phyloP scores from a whole-genome alignment of 1,140 invertebrate genomes.

The Armadillidium nasatum region DNA sequence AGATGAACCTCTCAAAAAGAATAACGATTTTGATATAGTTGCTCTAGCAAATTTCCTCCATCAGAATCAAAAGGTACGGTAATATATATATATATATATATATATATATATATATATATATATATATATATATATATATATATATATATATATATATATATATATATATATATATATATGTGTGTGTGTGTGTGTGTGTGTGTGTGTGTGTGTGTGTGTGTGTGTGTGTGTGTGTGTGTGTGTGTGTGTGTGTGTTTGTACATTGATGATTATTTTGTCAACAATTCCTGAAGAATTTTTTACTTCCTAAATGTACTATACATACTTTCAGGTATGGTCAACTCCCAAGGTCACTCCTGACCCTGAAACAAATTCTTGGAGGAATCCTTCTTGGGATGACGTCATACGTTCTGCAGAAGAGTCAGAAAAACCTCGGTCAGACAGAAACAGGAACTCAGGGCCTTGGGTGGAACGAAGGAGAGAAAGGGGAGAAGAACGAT shows the following conservation, averaged over 20 bases:
- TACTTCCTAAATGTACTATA: too few relatives aligned
- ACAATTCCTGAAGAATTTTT: too few relatives aligned
- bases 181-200: too few relatives aligned
- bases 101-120: too few relatives aligned
- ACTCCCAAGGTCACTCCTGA: constrained; percentile 14
- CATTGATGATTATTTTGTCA: too few relatives aligned
- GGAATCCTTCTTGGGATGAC: not conserved
- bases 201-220: too few relatives aligned
- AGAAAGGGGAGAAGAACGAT: not conserved
- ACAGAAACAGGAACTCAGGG: not conserved
- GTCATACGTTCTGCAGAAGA: not conserved
- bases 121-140: too few relatives aligned
- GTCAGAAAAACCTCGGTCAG: not conserved
- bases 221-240: too few relatives aligned
- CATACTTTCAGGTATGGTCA: constrained; percentile 26
- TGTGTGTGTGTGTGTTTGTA: too few relatives aligned
- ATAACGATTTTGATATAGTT: not conserved
- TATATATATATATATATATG: too few relatives aligned
- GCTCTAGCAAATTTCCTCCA: not conserved
- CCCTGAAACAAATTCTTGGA: constrained; percentile 1
- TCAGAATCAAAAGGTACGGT: constrained; percentile 8
- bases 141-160: too few relatives aligned
- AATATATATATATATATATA: not conserved
- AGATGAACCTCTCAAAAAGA: not conserved
- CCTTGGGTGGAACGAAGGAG: not conserved